Conservation (phyloP, 2,113 vertebrate species). For the Gopherus flavomarginatus region DNA sequence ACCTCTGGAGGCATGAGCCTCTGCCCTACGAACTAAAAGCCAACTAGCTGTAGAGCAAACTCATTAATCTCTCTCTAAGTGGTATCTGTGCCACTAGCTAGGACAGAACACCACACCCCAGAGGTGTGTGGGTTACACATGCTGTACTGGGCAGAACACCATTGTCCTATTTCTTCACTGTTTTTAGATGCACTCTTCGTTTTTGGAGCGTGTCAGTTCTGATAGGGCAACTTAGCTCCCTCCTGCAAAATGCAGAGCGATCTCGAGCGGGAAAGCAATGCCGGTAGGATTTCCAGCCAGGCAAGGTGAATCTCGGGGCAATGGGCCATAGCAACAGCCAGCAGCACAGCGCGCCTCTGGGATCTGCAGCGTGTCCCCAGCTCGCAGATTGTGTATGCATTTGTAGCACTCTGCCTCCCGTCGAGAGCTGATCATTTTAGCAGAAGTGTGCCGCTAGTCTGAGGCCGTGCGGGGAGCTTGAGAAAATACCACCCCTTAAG, state of each 20-base stretch:
- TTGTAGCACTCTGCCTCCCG: no score
- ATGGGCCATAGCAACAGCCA: not conserved
- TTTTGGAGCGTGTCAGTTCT: not conserved
- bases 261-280: not conserved
- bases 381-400: not conserved
- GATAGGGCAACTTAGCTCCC: not conserved
- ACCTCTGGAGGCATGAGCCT: no score
- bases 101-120: no score
- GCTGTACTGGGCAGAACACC: not conserved
- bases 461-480: not conserved
- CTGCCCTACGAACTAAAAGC: no score
- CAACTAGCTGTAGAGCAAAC: no score
- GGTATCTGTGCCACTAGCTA: no score
- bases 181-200: not conserved
- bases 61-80: no score
- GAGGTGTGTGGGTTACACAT: no score
- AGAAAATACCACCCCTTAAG: not conserved
- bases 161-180: not conserved
- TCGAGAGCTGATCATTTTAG: not conserved
- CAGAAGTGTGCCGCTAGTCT: not conserved
- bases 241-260: not conserved
- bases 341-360: not conserved
- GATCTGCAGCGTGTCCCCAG: not conserved
- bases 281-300: not conserved
- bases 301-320: not conserved